Percentiles rank a stretch among this genome's conserved stretches.
These are phyloP conservation scores for Amblyteles armatorius DNA, from an alignment of 2,888 invertebrate species.

Conservation along the genomic window DNA sequence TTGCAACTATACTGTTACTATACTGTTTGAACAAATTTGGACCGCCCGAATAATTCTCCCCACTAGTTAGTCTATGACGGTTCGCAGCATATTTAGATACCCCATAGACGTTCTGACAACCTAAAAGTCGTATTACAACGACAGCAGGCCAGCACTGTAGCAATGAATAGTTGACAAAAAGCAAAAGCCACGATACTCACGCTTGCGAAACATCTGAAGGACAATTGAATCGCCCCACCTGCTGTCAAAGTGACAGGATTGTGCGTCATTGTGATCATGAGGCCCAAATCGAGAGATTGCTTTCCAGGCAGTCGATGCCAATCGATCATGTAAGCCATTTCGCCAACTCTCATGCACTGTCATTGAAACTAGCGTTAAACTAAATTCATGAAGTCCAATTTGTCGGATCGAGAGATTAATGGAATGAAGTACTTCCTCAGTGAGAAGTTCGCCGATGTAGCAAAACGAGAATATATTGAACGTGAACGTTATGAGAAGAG, in stretches of 20 bases:
- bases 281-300: constrained; percentile 39
- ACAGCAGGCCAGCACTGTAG: neutral
- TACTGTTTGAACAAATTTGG: neutral
- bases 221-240: constrained; percentile 67
- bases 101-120: constrained; percentile 15
- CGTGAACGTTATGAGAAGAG: constrained; percentile 72
- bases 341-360: constrained; percentile 74
- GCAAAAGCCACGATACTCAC: constrained; percentile 1
- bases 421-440: constrained; percentile 70
- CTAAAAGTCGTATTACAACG: neutral
- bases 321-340: constrained; percentile 70
- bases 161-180: neutral
- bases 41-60: neutral
- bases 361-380: neutral
- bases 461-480: constrained; percentile 79
- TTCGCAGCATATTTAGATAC: constrained; percentile 17
- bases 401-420: neutral
- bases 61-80: constrained; percentile 12
- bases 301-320: constrained; percentile 64
- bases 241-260: constrained; percentile 61
- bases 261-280: constrained; percentile 62
- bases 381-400: neutral
- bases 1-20: neutral
- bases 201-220: constrained; percentile 44
- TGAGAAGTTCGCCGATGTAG: constrained; percentile 77